These are phyloP conservation scores for Phalacrocorax carbo DNA, from an alignment of 2,113 vertebrate genomes.

Conservation along the genomic window DNA sequence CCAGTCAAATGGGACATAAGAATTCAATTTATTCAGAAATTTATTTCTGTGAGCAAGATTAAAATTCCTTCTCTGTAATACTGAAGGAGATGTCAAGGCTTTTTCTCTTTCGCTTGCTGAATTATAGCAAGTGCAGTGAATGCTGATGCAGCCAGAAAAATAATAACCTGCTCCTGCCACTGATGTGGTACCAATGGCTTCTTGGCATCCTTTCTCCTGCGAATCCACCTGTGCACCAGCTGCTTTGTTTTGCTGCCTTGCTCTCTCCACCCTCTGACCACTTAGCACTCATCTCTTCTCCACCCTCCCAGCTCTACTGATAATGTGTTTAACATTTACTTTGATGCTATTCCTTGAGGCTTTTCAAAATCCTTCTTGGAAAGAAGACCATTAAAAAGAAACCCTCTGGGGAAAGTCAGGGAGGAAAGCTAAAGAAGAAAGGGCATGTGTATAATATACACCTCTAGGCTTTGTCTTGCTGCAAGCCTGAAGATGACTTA, in stretches of 20 bases:
- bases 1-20: not conserved
- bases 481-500: not conserved
- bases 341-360: not conserved
- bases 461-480: not conserved
- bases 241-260: not conserved
- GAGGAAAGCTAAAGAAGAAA: not conserved
- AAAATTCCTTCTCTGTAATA: not conserved
- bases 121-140: not conserved
- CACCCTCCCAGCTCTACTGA: not conserved
- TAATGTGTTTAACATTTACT: constrained; percentile 38
- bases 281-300: not conserved
- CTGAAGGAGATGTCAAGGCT: not conserved
- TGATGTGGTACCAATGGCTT: not conserved
- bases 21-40: not conserved
- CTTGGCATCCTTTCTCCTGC: not conserved
- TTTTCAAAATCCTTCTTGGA: constrained; percentile 1
- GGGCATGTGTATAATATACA: not conserved
- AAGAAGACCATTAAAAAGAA: constrained; percentile 8
- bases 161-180: not conserved
- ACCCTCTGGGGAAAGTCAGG: not conserved
- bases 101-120: not conserved
- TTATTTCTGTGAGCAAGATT: not conserved
- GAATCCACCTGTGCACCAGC: fast-evolving
- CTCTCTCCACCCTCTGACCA: not conserved
- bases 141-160: not conserved